Evolutionary conservation across 2,888 invertebrate species (phyloP), one percentile per base, ranked within the genome.

Genomic region (Matsumyia berberina): DNA sequence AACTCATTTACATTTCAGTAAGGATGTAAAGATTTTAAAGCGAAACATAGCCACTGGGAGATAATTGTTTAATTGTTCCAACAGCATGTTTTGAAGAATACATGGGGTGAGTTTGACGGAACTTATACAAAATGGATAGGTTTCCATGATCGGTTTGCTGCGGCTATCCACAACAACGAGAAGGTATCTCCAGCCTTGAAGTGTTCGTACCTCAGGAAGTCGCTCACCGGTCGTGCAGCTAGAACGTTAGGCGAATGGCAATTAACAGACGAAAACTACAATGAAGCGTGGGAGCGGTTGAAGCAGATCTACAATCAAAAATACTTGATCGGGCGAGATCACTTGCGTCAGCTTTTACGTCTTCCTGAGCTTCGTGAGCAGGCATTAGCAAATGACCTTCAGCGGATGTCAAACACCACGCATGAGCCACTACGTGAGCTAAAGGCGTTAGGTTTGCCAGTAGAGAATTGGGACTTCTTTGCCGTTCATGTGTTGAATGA

Each of bases 401-500:
- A 24, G 4, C 19, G 8, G 2, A n/a, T 19, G 11, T 39, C 12
- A 29, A 42, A 51, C 51, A 35, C 11, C 24, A 24, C 24, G 24
- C 24, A 24, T 4, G 24, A 24, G 5, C 8, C 2, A 5, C 4
- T 66, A 24, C 64, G 51, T 3, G 51, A 39, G 51, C 12, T 64
- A 0, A 46, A 24, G 7, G 46, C 62, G 8, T 19, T 33, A 17
- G 66, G 79, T 1, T 11, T 66, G 0, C 64, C 57, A 2, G 57
- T 72, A 8, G 64, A 70, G 5, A 1, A 6, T 24, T 72, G 64
- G 62, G 49, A 64, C 31, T 70, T 78, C 55, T 55, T 78, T 8
- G 29, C 64, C 0, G 33, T 77, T 0, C 77, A 69, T 19, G 44
- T 60, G 1, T 8, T 69, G 37, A 66, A 55, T 37, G 74, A 73